Evolutionary conservation across 1,140 invertebrate species (phyloP), one percentile per base, ranked within the genome.

Genomic region (Rhyzopertha dominica): DNA sequence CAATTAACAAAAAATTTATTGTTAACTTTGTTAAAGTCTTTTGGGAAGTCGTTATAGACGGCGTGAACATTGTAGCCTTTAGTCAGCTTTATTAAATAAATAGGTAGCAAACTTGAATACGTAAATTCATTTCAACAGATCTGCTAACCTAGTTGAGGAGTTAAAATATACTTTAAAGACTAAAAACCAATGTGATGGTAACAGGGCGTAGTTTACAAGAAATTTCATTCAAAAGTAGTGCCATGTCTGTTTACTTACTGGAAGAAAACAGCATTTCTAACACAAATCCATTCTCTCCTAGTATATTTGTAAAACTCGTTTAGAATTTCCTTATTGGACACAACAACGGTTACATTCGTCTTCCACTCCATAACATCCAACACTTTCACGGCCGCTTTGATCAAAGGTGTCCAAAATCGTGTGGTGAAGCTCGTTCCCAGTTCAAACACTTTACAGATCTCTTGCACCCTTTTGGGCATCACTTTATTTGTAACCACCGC

Each of bases 301-400:
- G 61, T 38, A 20, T 46, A 23, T 10, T 46, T 47, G 29, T 56
- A 63, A 55, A 66, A 58, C 20, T 59, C 51, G 5, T 55, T 47
- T 3, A 63, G 9, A 30, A 60, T 37, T 13, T 42, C 28, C 14
- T 56, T 43, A 37, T 63, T 35, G 7, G 51, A 44, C 3, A 60
- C 45, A 13, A 62, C 16, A 17, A 65, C 46, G 3, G 61, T 59
- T 14, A 66, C 42, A 53, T 64, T 57, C n/a, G 53, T 44, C 1
- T 35, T 46, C 57, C 61, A 60, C 16, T 49, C 42, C n/a, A 64
- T 29, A 1, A 25, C 22, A 7, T 30, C 25, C 23, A 67, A 39
- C 18, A 65, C 32, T 19, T 53, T 36, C 4, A 63, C 48, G 13
- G 48, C 35, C 31, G 53, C 51, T 16, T 49, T 53, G 14, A 63